These are phyloP conservation scores for Phrynocephalus vlangalii DNA, from an alignment of 2,797 vertebrate species.

Conservation along the genomic window DNA sequence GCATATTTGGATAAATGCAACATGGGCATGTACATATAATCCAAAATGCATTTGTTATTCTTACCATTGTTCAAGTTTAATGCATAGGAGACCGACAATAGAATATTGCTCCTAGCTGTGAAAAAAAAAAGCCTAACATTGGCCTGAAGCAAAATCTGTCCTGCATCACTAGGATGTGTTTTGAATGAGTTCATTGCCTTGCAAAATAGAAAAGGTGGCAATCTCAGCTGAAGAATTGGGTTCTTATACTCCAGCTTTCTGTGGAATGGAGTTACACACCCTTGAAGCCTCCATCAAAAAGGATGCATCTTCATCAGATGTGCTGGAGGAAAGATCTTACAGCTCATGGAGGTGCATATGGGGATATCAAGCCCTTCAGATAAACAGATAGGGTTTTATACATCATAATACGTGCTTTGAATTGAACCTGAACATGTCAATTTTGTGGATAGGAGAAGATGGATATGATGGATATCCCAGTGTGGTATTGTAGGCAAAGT, in stretches of 20 bases:
- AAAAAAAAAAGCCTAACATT: not conserved
- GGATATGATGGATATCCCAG: no score
- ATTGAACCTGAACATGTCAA: no score
- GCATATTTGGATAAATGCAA: accelerated
- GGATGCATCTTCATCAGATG: no score
- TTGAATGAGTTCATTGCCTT: not conserved
- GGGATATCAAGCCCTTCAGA: no score
- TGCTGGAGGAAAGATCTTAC: no score
- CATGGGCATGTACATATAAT: not conserved
- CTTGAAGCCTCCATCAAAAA: no score
- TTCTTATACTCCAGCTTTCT: not conserved
- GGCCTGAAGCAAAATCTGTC: not conserved
- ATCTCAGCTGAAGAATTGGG: not conserved
- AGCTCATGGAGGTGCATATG: no score
- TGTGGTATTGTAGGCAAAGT: no score
- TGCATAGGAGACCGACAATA: not conserved
- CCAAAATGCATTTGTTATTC: not conserved
- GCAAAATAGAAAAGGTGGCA: not conserved
- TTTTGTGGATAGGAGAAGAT: no score
- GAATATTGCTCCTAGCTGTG: not conserved
- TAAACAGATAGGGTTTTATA: no score
- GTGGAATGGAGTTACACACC: no score
- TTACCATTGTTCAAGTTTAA: not conserved
- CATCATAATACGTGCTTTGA: no score
- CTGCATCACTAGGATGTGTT: not conserved